A percentile compares a stretch with the other conserved stretches of the same genome.
These are phyloP conservation scores for Misgurnus mizolepis DNA, from an alignment of 2,113 vertebrate genomes.

Conservation along the genomic window DNA sequence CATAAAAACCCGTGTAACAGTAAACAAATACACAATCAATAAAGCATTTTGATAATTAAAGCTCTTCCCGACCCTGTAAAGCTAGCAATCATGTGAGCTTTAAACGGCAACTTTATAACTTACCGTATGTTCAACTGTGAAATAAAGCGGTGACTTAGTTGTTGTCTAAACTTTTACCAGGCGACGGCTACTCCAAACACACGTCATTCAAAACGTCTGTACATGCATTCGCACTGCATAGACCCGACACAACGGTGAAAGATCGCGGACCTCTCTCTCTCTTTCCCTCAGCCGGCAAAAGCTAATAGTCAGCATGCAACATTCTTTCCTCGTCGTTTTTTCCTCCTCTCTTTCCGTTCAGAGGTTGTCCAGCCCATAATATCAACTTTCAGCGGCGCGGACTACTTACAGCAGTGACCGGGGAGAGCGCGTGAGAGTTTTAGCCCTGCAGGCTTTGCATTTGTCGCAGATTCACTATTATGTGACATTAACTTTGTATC, in stretches of 20 bases:
- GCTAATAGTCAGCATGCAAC: constrained; percentile 30
- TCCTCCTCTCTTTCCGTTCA: constrained; percentile 28
- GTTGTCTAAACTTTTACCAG: background rate
- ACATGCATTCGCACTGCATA: background rate
- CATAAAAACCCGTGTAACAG: no score
- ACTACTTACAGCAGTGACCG: constrained; percentile 1
- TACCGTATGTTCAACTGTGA: constrained; percentile 14
- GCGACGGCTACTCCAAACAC: background rate
- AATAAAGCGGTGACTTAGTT: background rate
- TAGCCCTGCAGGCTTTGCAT: constrained; percentile 6
- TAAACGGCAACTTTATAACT: background rate
- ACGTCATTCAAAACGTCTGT: background rate
- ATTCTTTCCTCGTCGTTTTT: constrained; percentile 33
- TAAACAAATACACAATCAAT: no score
- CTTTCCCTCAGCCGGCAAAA: constrained; percentile 30
- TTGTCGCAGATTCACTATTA: background rate
- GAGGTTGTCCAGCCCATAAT: constrained; percentile 44
- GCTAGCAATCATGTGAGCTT: background rate
- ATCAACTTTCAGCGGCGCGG: constrained; percentile 41
- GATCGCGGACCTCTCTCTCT: constrained; percentile 17
- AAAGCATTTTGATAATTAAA: background rate
- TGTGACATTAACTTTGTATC: background rate
- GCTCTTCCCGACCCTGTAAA: background rate
- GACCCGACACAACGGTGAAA: background rate
- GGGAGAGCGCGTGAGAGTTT: constrained; percentile 15